Conservation (phyloP, 2,113 vertebrate species). For the Etheostoma spectabile region DNA sequence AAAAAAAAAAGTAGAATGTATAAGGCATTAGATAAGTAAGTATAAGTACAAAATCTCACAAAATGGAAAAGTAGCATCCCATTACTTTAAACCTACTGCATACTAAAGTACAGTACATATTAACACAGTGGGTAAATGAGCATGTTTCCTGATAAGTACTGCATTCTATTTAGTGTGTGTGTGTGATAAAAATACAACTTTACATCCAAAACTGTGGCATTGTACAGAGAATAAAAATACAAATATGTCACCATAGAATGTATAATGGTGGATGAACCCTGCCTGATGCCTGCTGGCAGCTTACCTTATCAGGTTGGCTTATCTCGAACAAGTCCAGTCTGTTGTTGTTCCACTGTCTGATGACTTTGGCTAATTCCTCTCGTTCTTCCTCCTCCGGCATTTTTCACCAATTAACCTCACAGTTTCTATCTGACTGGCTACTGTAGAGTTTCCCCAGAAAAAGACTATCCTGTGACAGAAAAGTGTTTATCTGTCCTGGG, state of each 20-base stretch:
- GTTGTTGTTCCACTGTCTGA: slow-evolving; percentile 92
- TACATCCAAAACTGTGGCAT: neutral
- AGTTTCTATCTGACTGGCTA: slow-evolving; percentile 4
- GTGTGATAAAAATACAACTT: neutral
- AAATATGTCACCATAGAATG: neutral
- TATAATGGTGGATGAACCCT: neutral
- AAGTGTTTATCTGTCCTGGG: neutral
- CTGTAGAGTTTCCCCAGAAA: slow-evolving; percentile 13
- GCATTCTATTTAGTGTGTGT: no score
- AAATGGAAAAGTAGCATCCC: neutral
- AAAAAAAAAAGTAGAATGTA: no score
- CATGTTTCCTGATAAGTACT: no score
- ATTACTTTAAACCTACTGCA: neutral
- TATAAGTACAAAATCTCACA: neutral
- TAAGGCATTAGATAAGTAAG: no score
- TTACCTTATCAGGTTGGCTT: slow-evolving; percentile 91
- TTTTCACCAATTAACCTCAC: slow-evolving; percentile 23
- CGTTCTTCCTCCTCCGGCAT: slow-evolving; percentile 83
- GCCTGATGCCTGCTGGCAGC: slow-evolving; percentile 42
- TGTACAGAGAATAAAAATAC: neutral
- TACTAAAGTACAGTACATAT: neutral
- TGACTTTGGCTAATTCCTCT: slow-evolving; percentile 88
- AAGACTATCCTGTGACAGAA: neutral
- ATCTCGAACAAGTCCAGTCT: slow-evolving; percentile 94
- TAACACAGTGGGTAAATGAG: neutral